These are phyloP conservation scores for Acanthornis magna DNA, from an alignment of 2,797 vertebrate species.

Conservation along the genomic window DNA sequence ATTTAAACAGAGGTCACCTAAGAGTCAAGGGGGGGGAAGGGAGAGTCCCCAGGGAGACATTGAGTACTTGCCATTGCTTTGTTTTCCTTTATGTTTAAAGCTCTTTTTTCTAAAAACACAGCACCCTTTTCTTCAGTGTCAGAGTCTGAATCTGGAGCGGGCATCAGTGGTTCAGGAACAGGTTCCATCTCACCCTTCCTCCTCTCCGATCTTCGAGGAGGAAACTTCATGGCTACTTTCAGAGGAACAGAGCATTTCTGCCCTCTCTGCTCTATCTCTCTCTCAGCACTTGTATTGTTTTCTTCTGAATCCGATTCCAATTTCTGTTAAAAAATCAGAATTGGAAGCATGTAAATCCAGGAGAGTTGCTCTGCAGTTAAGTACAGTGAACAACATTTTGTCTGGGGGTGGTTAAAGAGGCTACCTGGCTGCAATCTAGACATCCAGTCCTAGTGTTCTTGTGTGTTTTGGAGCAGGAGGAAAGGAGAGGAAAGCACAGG, in stretches of 20 bases:
- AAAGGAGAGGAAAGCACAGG: fast-evolving
- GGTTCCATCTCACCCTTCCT: constrained; percentile 45
- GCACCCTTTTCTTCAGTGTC: constrained; percentile 77
- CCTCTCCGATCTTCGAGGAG: constrained; percentile 70
- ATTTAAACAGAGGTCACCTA: not conserved
- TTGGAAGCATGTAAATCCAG: not conserved
- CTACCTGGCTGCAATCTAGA: not conserved
- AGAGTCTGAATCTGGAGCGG: constrained; percentile 50
- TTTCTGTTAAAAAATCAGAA: constrained; percentile 76
- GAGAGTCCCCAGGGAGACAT: not conserved
- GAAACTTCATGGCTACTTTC: constrained; percentile 90
- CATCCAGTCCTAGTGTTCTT: not conserved
- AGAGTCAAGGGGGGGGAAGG: not conserved
- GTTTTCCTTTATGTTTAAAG: constrained; percentile 98
- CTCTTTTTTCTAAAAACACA: constrained; percentile 88
- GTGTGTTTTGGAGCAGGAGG: fast-evolving
- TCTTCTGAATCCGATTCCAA: constrained; percentile 64
- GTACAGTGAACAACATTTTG: not conserved
- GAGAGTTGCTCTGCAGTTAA: not conserved
- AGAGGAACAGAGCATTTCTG: constrained; percentile 68
- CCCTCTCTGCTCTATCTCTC: constrained; percentile 58
- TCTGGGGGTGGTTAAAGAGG: not conserved
- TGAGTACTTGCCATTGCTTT: constrained; percentile 89
- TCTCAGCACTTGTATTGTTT: not conserved
- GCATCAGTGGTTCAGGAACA: not conserved